Percentiles rank a stretch among this genome's conserved stretches.
phyloP scores from a whole-genome alignment of 2,797 vertebrate genomes.

The Carduelis carduelis region DNA sequence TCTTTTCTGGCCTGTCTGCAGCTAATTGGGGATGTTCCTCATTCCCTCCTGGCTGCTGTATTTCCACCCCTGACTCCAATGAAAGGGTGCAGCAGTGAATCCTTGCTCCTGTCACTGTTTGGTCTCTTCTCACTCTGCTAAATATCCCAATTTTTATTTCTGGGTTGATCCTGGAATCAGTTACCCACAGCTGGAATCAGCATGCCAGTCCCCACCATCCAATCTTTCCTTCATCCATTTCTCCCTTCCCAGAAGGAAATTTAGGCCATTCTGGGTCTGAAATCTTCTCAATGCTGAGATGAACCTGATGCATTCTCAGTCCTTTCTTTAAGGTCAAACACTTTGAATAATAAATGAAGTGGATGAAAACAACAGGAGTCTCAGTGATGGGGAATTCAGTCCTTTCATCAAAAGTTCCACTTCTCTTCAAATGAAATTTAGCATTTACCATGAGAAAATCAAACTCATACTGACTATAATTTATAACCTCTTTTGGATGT shows the following conservation, averaged over 20 bases:
- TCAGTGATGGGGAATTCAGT: neutral
- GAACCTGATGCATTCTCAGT: neutral
- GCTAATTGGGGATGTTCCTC: neutral
- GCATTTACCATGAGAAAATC: neutral
- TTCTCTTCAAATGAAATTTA: neutral
- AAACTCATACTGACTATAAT: neutral
- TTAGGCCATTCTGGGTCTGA: neutral
- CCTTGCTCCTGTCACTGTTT: neutral
- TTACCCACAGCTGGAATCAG: conserved; percentile 5
- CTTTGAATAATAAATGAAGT: neutral
- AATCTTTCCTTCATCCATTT: neutral
- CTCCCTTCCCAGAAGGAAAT: neutral
- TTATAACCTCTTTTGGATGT: neutral
- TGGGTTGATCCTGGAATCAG: neutral
- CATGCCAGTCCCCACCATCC: neutral
- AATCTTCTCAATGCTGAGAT: neutral
- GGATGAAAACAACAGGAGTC: neutral
- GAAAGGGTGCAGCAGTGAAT: neutral
- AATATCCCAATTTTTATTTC: neutral
- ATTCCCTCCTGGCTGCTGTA: neutral
- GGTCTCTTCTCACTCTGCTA: neutral
- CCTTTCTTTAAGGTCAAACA: neutral
- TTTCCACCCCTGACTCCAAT: neutral
- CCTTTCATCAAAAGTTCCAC: neutral
- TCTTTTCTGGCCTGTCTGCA: neutral